Evolutionary conservation across 2,797 vertebrate species (phyloP).

Genomic region (Scomberomorus guttatus): DNA sequence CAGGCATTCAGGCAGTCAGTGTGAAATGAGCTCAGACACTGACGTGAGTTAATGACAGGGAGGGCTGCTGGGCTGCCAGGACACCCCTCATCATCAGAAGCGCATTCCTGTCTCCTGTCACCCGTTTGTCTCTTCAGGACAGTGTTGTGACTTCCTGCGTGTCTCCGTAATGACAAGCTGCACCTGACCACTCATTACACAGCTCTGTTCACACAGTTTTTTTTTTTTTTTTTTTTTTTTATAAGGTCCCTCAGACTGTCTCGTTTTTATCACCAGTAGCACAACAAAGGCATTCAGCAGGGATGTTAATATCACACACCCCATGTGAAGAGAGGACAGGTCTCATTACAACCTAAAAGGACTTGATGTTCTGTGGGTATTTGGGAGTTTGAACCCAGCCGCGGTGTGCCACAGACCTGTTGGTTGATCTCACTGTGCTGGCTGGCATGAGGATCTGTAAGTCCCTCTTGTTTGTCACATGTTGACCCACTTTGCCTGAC

Average conservation of each 20-base stretch:
- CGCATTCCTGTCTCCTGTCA: slow-evolving; percentile 34
- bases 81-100: slow-evolving; percentile 49
- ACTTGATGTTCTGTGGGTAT: slow-evolving; percentile 36
- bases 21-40: slow-evolving; percentile 62
- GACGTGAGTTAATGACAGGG: slow-evolving; percentile 68
- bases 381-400: slow-evolving; percentile 34
- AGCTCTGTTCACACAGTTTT: slow-evolving; percentile 28
- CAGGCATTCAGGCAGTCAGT: slow-evolving; percentile 43
- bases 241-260: slow-evolving; percentile 1
- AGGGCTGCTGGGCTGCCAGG: slow-evolving; percentile 22
- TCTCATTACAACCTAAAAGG: slow-evolving; percentile 34
- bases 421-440: slow-evolving; percentile 56
- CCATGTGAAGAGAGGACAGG: slow-evolving; percentile 2
- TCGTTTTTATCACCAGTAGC: slow-evolving; percentile 20
- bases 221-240: too few species aligned
- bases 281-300: slow-evolving; percentile 36
- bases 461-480: slow-evolving; percentile 77
- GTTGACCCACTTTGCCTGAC: slow-evolving; percentile 82
- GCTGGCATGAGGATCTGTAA: slow-evolving; percentile 65
- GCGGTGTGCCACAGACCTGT: slow-evolving; percentile 48
- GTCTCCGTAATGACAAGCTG: slow-evolving; percentile 45
- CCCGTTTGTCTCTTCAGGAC: slow-evolving; percentile 32
- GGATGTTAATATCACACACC: slow-evolving; percentile 34
- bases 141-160: slow-evolving; percentile 38
- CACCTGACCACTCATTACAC: slow-evolving; percentile 51